These are phyloP conservation scores for Sus cebifrons DNA, from an alignment of 2,797 vertebrate genomes.

Conservation along the genomic window DNA sequence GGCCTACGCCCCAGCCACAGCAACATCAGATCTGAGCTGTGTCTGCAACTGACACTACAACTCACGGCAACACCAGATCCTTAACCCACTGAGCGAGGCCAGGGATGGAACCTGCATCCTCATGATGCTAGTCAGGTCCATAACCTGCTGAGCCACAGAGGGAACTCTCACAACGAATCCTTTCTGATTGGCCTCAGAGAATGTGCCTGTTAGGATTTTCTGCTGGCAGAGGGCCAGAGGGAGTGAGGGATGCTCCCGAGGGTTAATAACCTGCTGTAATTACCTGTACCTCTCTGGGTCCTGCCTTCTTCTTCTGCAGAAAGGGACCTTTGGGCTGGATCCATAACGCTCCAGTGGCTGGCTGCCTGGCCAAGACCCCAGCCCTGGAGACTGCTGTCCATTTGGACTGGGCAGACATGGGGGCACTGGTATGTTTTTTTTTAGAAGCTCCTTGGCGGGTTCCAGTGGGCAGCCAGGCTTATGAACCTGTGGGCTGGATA, in stretches of 20 bases:
- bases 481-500: not conserved
- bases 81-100: too few relatives aligned
- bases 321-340: not conserved
- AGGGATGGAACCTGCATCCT: too few relatives aligned
- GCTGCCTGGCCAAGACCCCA: accelerated
- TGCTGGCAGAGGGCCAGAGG: not conserved
- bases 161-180: not conserved
- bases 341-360: too few relatives aligned
- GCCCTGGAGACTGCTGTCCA: not conserved
- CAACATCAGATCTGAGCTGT: too few relatives aligned
- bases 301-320: not conserved
- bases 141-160: too few relatives aligned
- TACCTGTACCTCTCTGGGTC: not conserved
- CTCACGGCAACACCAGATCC: too few relatives aligned
- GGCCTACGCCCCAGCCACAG: too few relatives aligned
- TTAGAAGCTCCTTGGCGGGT: not conserved
- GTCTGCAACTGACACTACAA: too few relatives aligned
- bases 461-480: not conserved
- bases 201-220: not conserved
- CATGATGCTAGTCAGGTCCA: too few relatives aligned
- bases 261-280: not conserved
- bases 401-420: not conserved
- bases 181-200: not conserved
- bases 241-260: not conserved
- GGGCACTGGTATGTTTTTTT: not conserved